phyloP scores from a whole-genome alignment of 2,113 vertebrate species.

The Tamias sibiricus region DNA sequence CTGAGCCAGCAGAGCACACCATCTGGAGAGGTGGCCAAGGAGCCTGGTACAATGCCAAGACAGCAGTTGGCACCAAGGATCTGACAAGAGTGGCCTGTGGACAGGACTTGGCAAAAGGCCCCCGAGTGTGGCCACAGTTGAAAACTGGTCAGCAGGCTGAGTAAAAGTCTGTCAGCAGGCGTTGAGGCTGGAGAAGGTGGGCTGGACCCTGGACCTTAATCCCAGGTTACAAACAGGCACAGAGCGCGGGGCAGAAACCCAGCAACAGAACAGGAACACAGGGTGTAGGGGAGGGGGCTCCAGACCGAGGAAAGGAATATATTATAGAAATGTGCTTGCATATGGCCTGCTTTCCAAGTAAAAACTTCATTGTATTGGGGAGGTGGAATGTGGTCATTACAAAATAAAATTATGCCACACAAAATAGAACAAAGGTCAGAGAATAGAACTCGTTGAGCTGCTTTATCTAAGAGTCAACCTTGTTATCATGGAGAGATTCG shows the following conservation, averaged over 20 bases:
- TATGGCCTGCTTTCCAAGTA: neutral
- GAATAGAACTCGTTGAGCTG: conserved; percentile 11
- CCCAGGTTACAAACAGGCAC: neutral
- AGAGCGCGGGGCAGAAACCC: neutral
- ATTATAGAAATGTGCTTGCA: neutral
- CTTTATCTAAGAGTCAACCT: neutral
- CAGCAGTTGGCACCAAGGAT: neutral
- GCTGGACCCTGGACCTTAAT: neutral
- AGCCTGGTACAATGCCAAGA: neutral
- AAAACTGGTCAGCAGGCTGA: neutral
- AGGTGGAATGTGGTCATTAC: neutral
- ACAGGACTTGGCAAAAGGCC: neutral
- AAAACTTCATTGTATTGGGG: neutral
- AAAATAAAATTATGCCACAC: conserved; percentile 43
- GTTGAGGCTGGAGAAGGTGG: rapidly evolving
- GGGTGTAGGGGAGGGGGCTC: neutral
- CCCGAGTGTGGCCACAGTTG: neutral
- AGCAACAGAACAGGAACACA: neutral
- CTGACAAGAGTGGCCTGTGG: neutral
- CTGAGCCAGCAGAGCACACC: neutral
- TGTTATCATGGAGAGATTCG: neutral
- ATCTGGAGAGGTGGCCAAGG: neutral
- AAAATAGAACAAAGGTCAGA: conserved; percentile 35
- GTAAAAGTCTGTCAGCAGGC: neutral
- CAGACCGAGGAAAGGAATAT: neutral